phyloP scores from a whole-genome alignment of 1,140 invertebrate genomes.

The Eueides isabella region DNA sequence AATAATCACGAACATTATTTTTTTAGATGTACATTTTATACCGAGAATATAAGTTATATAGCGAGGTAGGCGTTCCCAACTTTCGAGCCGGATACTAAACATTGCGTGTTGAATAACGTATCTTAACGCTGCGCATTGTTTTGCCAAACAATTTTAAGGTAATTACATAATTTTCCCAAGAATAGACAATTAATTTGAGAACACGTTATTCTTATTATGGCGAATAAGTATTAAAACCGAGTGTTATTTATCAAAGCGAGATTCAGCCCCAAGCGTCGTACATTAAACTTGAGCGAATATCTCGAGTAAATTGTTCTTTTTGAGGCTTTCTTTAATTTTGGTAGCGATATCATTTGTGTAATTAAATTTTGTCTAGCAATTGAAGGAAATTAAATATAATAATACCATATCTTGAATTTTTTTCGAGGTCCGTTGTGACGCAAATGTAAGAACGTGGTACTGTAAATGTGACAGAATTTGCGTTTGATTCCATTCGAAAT shows the following conservation, averaged over 20 bases:
- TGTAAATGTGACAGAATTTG: too few species aligned
- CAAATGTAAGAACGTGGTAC: too few species aligned
- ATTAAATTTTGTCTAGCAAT: slow-evolving; percentile 10
- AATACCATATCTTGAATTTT: too few species aligned
- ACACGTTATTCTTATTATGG: neutral
- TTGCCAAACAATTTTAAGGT: neutral
- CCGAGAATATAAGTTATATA: too few species aligned
- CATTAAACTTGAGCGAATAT: slow-evolving; percentile 7
- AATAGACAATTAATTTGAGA: neutral
- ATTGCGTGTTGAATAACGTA: too few species aligned
- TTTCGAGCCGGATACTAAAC: too few species aligned
- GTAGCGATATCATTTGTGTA: slow-evolving; percentile 9
- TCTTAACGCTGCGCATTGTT: too few species aligned
- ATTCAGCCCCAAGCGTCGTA: neutral
- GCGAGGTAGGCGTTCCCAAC: too few species aligned
- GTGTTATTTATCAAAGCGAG: slow-evolving; percentile 12
- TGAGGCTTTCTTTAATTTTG: slow-evolving; percentile 12
- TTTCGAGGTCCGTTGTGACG: too few species aligned
- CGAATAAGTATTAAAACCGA: slow-evolving; percentile 6
- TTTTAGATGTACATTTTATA: too few species aligned
- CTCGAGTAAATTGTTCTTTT: slow-evolving; percentile 18
- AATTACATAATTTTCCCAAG: neutral
- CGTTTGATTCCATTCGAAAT: too few species aligned
- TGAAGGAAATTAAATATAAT: neutral
- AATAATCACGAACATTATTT: too few species aligned